Evolutionary conservation across 2,888 invertebrate species (phyloP).

Genomic region (Drosophila kanekoi): DNA sequence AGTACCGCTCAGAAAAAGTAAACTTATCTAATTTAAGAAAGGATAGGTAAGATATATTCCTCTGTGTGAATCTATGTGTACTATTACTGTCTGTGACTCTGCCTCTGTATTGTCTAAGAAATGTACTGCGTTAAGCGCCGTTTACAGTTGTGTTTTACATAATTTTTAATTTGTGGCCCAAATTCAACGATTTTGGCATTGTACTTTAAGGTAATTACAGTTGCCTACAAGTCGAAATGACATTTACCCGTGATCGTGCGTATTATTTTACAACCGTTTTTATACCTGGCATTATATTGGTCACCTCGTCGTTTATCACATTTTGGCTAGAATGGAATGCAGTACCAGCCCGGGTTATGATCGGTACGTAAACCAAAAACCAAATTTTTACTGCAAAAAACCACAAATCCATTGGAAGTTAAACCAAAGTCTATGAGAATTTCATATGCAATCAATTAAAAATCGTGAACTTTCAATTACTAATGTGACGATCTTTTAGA

Average conservation of each 20-base stretch:
- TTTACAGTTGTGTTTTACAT: constrained; percentile 42
- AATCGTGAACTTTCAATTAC: not conserved
- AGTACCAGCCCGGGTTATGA: constrained; percentile 98
- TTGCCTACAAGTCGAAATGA: constrained; percentile 96
- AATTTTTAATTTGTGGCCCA: constrained; percentile 48
- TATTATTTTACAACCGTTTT: constrained; percentile 99
- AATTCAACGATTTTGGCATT: constrained; percentile 53
- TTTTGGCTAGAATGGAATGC: constrained; percentile 99
- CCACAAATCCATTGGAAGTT: not conserved
- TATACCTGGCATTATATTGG: constrained; percentile 98
- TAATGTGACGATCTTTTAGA: not conserved
- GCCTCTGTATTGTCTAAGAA: constrained; percentile 31
- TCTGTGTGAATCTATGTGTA: constrained; percentile 16
- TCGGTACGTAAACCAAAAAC: constrained; percentile 89
- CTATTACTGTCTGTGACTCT: constrained; percentile 24
- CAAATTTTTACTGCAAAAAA: constrained; percentile 14
- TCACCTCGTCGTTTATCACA: constrained; percentile 98
- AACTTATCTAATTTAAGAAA: constrained; percentile 25
- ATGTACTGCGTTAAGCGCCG: constrained; percentile 44
- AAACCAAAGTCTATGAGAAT: not conserved
- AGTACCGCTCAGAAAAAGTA: constrained; percentile 12
- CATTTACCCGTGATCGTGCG: constrained; percentile 97
- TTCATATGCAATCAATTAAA: not conserved
- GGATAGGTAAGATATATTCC: constrained; percentile 14
- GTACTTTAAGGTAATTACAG: constrained; percentile 94